Percentiles rank a stretch among this genome's conserved stretches.
Evolutionary conservation across 2,797 vertebrate genomes (phyloP).

Genomic region (Fundulus diaphanus): DNA sequence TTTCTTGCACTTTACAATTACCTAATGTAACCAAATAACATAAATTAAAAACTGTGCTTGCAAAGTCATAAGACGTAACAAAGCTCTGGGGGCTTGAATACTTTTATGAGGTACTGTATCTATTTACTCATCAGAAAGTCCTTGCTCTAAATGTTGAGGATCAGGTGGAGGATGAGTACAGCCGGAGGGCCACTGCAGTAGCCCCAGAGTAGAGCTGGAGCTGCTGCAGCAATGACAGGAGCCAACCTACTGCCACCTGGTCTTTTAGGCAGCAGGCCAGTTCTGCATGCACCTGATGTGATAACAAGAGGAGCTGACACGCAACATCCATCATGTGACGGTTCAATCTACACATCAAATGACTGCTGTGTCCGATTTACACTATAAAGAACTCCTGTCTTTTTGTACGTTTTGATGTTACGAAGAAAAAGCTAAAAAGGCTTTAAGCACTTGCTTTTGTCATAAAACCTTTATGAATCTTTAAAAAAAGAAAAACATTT

Average conservation of each 20-base stretch:
- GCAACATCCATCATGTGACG: slow-evolving; percentile 59
- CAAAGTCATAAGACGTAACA: background rate
- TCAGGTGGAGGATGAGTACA: background rate
- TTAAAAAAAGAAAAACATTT: slow-evolving; percentile 1
- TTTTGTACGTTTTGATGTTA: slow-evolving; percentile 13
- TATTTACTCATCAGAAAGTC: slow-evolving; percentile 5
- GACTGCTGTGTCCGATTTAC: slow-evolving; percentile 48
- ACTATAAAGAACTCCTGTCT: slow-evolving; percentile 53
- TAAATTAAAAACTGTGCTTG: background rate
- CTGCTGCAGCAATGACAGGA: slow-evolving; percentile 36
- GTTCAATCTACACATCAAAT: slow-evolving; percentile 69
- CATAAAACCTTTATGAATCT: slow-evolving; percentile 1
- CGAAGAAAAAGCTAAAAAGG: slow-evolving; percentile 25
- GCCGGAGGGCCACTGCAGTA: slow-evolving; percentile 28
- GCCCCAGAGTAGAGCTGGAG: slow-evolving; percentile 30
- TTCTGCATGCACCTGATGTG: slow-evolving; percentile 24
- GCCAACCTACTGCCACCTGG: slow-evolving; percentile 62
- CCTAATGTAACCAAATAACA: background rate
- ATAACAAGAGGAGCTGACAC: slow-evolving; percentile 48
- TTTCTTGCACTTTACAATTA: background rate
- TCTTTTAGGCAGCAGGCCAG: slow-evolving; percentile 44
- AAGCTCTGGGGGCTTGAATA: background rate
- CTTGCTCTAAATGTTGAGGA: slow-evolving; percentile 1
- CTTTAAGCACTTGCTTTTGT: slow-evolving; percentile 17
- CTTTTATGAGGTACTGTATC: background rate